Evolutionary conservation across 92 coral and sea anemone species (phyloP), one percentile per base, ranked within the genome.

Genomic region (Virgularia gustaviana): DNA sequence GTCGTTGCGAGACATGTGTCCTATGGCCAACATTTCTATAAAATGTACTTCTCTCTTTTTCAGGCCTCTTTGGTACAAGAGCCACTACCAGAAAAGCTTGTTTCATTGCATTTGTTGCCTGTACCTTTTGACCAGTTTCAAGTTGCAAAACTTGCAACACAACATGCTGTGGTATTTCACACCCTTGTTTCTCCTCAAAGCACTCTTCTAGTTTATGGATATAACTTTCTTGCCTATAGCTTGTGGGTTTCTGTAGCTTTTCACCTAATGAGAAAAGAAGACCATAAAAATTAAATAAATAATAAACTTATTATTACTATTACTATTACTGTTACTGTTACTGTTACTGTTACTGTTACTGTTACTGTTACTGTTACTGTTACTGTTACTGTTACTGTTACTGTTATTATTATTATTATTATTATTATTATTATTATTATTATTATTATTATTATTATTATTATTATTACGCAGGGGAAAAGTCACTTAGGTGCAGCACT

Each of bases 401-500:
- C n/a, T n/a, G n/a, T n/a, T n/a, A n/a, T n/a, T n/a, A n/a, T n/a
- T n/a, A n/a, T n/a, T n/a, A n/a, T n/a, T n/a, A n/a, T n/a, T n/a
- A n/a, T n/a, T n/a, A n/a, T n/a, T n/a, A n/a, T n/a, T n/a, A n/a
- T n/a, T n/a, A n/a, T n/a, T n/a, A n/a, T n/a, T n/a, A n/a, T n/a
- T n/a, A n/a, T n/a, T n/a, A n/a, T n/a, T n/a, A n/a, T n/a, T n/a
- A n/a, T n/a, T n/a, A n/a, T n/a, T n/a, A 55, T 82, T n/a, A 81
- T 77, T 54, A 44, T 81, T 0, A 41, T 78, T 7, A 70, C 83
- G 10, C 83, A 81, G 35, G 89, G 89, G 23, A 85, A 85, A 37
- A 82, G 63, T 63, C 81, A 81, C 64, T 78, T 80, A 4, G 89
- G 82, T 2, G 85, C 89, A 9, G 79, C 51, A 7, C 29, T 80